Evolutionary conservation across 2,888 invertebrate species (phyloP).

Genomic region (Willowsia nigromaculata): DNA sequence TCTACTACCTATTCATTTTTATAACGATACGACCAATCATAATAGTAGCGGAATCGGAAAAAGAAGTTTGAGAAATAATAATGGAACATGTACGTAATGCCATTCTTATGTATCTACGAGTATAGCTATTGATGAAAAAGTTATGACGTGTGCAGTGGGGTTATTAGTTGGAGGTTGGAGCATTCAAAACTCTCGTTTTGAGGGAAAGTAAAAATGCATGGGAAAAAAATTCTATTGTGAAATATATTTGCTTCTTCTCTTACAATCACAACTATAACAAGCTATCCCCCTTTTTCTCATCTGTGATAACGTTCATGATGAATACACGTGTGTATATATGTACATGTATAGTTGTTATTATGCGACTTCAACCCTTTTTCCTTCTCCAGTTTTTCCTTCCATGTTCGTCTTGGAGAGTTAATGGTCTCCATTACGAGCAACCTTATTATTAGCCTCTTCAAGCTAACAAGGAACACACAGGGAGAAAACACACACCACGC

Average conservation of each 20-base stretch:
- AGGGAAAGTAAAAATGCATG: too few species aligned
- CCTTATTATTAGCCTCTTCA: conserved; percentile 64
- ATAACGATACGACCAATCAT: not conserved
- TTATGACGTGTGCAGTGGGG: not conserved
- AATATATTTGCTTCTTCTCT: not conserved
- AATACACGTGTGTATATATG: not conserved
- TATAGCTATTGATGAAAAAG: not conserved
- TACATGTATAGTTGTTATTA: not conserved
- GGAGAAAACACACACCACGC: not conserved
- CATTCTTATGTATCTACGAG: not conserved
- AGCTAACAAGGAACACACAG: conserved; percentile 55
- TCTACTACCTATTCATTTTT: not conserved
- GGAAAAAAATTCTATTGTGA: not conserved
- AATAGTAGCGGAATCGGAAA: not conserved
- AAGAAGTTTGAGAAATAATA: not conserved
- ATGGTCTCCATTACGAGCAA: conserved; percentile 63
- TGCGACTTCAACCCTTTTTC: not conserved
- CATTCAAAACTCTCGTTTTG: too few species aligned
- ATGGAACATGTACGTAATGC: not conserved
- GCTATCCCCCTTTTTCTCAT: not conserved
- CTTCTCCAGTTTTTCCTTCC: conserved; percentile 36
- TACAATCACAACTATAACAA: not conserved
- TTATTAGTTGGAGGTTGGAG: not conserved
- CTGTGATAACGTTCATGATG: not conserved
- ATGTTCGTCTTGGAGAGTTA: conserved; percentile 46